Base-by-base conservation (phyloP, 2,113 vertebrate species). In the Nanger granti region DNA sequence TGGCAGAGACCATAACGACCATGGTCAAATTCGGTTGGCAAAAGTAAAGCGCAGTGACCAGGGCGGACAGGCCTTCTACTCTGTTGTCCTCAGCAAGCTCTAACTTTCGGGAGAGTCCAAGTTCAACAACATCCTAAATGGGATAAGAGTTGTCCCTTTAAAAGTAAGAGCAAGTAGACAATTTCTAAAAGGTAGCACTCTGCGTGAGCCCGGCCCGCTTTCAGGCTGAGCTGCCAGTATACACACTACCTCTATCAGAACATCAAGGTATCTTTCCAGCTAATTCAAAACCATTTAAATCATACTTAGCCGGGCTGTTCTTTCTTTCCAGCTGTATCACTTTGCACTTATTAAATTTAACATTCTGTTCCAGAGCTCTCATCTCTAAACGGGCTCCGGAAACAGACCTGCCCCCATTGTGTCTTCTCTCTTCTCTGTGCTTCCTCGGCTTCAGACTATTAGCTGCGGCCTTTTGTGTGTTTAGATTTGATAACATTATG, bases 291-390 rank as follows among this genome's bases (percentile, higher is more conserved):
- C 60, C 49, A 55, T 83, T 97, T 97, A 97, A 93, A 87, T 96
- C 80, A 95, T 55, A 93, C 89, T 96, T 94, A 93, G 92, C 59
- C 0, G 0, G 83, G 64, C 84, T 87, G 8, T 84, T 93, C 92
- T 97, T 97, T 59, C 90, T 91, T 93, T 55, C 66, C 37, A 87
- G 88, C 73, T 54, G 44, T 54, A 89, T 87, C 7, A 2, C 91
- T 95, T 96, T 89, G 85, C 8, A 49, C 91, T 97, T 96, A 97
- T 89, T 96, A 97, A 96, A 93, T 96, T 96, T 94, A 91, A 91
- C 4, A 2, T 96, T 91, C 91, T 97, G 60, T 87, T 96, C 64
- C 44, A 87, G 15, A 47, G 64, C 94, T 87, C 80, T 97, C 84
- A 79, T 96, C 76, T 87, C 22, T 87, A 96, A 97, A 96, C 29